phyloP scores from a whole-genome alignment of 2,113 vertebrate species.

The Hippocampus mohnikei region DNA sequence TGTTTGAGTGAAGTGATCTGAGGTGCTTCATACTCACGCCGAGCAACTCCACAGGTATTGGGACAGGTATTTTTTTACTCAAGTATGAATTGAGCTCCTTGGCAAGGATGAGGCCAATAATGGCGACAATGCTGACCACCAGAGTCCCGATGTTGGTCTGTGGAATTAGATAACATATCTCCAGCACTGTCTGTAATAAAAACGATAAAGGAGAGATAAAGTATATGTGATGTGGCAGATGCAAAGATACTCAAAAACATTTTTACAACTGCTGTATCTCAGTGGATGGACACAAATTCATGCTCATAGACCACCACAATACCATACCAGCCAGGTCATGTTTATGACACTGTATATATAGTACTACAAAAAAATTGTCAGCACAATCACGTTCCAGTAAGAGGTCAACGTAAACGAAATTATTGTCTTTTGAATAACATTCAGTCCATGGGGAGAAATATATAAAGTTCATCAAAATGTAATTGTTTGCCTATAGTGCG shows the following conservation, averaged over 20 bases:
- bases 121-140: slow-evolving; percentile 79
- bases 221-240: neutral
- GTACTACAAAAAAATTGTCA: too few species aligned
- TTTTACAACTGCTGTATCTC: neutral
- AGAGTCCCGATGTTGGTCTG: slow-evolving; percentile 78
- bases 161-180: slow-evolving; percentile 78
- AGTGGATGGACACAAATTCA: neutral
- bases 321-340: too few species aligned
- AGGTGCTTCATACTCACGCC: slow-evolving; percentile 66
- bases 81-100: slow-evolving; percentile 83
- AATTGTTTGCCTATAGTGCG: too few species aligned
- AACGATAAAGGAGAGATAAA: neutral
- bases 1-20: neutral
- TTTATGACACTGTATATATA: too few species aligned
- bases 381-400: too few species aligned
- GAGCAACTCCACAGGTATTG: slow-evolving; percentile 88
- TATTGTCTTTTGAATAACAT: too few species aligned
- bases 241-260: neutral
- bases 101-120: slow-evolving; percentile 72
- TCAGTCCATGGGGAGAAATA: too few species aligned
- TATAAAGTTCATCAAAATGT: too few species aligned
- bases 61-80: slow-evolving; percentile 75
- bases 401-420: too few species aligned
- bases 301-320: too few species aligned
- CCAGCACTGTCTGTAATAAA: slow-evolving; percentile 75